A percentile compares a stretch with the other conserved stretches of the same genome.
phyloP scores from a whole-genome alignment of 2,797 vertebrate genomes.

The Orestias chungarensis region DNA sequence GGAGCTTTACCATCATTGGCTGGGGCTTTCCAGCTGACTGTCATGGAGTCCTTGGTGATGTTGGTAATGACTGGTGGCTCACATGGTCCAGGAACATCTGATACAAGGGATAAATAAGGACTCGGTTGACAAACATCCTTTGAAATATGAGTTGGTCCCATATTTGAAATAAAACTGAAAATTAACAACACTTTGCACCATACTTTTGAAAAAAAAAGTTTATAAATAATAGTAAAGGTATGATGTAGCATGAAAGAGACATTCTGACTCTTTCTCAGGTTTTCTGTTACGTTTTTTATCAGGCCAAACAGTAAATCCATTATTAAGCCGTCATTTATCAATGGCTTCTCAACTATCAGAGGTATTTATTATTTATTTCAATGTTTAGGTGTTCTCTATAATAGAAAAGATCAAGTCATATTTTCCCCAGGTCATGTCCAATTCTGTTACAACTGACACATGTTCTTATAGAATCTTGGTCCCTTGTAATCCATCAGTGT shows the following conservation, averaged over 20 bases:
- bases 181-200: not conserved
- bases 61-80: conserved; percentile 96
- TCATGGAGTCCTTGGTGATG: conserved; percentile 95
- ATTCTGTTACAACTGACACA: too few relatives aligned
- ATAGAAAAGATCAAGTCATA: too few relatives aligned
- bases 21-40: conserved; percentile 97
- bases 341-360: too few relatives aligned
- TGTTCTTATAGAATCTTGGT: too few relatives aligned
- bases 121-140: not conserved
- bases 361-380: too few relatives aligned
- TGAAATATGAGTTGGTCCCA: not conserved
- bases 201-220: not conserved
- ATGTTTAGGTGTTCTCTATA: too few relatives aligned
- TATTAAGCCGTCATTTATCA: too few relatives aligned
- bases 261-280: not conserved
- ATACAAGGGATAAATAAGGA: conserved; percentile 31
- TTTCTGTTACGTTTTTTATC: not conserved
- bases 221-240: not conserved
- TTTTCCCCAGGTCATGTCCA: too few relatives aligned
- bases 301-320: not conserved
- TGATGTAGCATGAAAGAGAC: not conserved
- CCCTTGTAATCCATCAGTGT: too few relatives aligned
- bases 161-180: not conserved
- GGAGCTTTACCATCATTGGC: conserved; percentile 90
- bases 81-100: conserved; percentile 94